Percentiles rank a stretch among this genome's conserved stretches.
These are phyloP conservation scores for Rutilus rutilus DNA, from an alignment of 2,113 vertebrate genomes.

Conservation along the genomic window DNA sequence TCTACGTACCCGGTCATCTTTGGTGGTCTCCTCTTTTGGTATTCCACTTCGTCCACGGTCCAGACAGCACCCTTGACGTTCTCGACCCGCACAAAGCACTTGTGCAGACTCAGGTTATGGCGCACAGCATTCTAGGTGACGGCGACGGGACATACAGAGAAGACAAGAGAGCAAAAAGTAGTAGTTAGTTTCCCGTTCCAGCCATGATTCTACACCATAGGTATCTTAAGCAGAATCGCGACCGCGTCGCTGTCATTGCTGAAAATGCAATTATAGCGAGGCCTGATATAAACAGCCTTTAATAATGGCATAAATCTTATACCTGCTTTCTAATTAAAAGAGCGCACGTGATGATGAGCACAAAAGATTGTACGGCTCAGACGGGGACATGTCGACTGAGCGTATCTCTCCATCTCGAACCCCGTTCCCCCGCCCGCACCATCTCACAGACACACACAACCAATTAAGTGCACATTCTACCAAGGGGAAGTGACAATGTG, in stretches of 20 bases:
- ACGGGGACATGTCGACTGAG: conserved; percentile 40
- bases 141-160: neutral
- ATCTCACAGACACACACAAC: conserved; percentile 46
- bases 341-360: conserved; percentile 49
- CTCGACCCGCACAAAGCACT: conserved; percentile 99
- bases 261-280: conserved; percentile 53
- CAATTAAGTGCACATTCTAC: conserved; percentile 58
- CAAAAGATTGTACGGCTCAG: conserved; percentile 50
- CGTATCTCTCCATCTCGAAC: conserved; percentile 56
- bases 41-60: conserved; percentile 98
- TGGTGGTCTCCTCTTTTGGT: conserved; percentile 99
- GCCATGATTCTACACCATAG: neutral
- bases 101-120: conserved; percentile 99
- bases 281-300: conserved; percentile 53
- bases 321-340: conserved; percentile 62
- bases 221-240: conserved; percentile 28
- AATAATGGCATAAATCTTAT: conserved; percentile 56
- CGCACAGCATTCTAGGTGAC: conserved; percentile 91
- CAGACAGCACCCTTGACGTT: conserved; percentile 99
- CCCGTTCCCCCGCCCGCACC: conserved; percentile 37
- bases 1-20: conserved; percentile 96
- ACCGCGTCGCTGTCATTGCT: conserved; percentile 27
- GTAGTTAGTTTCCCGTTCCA: neutral
- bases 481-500: conserved; percentile 46
- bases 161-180: conserved; percentile 11